Evolutionary conservation across 2,888 invertebrate species (phyloP).

Genomic region (Hemithea aestivaria): DNA sequence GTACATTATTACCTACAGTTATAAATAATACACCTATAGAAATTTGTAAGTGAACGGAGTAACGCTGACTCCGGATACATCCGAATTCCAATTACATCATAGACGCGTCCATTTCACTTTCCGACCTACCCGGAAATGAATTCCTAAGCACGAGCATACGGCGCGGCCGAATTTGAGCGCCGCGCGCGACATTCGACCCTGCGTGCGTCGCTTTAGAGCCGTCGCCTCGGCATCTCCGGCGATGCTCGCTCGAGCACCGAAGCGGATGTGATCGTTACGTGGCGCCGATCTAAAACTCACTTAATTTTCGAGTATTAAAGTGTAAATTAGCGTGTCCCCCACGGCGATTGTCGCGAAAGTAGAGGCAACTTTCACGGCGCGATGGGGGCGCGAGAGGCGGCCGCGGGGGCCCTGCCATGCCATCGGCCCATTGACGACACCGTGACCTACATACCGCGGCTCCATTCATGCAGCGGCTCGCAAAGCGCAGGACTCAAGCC

Average conservation of each 20-base stretch:
- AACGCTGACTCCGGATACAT: conserved; percentile 76
- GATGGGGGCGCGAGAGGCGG: conserved; percentile 70
- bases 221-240: conserved; percentile 33
- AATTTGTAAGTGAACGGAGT: conserved; percentile 75
- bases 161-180: conserved; percentile 60
- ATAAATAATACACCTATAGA: conserved; percentile 58
- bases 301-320: conserved; percentile 64
- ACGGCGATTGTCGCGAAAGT: conserved; percentile 71
- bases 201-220: conserved; percentile 41
- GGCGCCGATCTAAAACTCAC: conserved; percentile 60
- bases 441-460: conserved; percentile 75
- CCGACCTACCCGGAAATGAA: conserved; percentile 79
- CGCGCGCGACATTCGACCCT: conserved; percentile 48
- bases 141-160: conserved; percentile 77
- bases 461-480: conserved; percentile 76
- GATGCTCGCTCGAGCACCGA: conserved; percentile 64
- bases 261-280: conserved; percentile 72
- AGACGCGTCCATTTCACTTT: conserved; percentile 79
- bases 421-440: conserved; percentile 77
- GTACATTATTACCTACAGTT: too few relatives aligned
- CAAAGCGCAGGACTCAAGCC: conserved; percentile 61
- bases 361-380: conserved; percentile 75
- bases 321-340: conserved; percentile 54
- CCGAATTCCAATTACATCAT: conserved; percentile 79
- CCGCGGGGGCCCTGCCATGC: conserved; percentile 59